Conservation (phyloP, 2,797 vertebrate species). For the Notolepis coatsorum region DNA sequence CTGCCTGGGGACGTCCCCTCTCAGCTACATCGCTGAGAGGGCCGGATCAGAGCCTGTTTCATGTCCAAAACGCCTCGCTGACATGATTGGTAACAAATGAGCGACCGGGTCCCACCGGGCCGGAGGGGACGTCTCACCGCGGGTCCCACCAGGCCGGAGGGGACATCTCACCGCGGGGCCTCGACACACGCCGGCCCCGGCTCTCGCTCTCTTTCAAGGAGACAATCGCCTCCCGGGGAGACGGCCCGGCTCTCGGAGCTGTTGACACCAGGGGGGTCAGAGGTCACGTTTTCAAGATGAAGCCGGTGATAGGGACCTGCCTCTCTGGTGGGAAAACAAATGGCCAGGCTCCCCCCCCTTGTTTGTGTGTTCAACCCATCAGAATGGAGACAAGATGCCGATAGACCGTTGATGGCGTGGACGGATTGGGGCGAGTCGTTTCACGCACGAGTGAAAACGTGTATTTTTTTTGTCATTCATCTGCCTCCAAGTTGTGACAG, state of each 20-base stretch:
- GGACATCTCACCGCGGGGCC: conserved; percentile 32
- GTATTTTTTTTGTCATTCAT: background rate
- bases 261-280: conserved; percentile 65
- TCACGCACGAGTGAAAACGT: background rate
- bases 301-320: conserved; percentile 54
- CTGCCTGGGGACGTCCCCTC: background rate
- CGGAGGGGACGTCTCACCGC: conserved; percentile 14
- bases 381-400: conserved; percentile 57
- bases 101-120: conserved; percentile 27
- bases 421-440: conserved; percentile 12
- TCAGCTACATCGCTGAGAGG: background rate
- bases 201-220: conserved; percentile 51
- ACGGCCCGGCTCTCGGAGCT: conserved; percentile 42
- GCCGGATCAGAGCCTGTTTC: conserved; percentile 17
- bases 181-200: conserved; percentile 29
- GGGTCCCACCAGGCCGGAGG: conserved; percentile 16
- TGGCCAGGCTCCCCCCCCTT: conserved; percentile 39
- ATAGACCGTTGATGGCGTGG: conserved; percentile 41
- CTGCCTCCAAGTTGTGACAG: background rate
- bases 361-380: conserved; percentile 46
- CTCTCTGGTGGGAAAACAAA: conserved; percentile 58
- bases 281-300: conserved; percentile 66
- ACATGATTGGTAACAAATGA: conserved; percentile 53
- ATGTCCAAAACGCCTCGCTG: conserved; percentile 23
- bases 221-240: conserved; percentile 68